Evolutionary conservation across 2,888 invertebrate species (phyloP).

Genomic region (Catocala nupta): DNA sequence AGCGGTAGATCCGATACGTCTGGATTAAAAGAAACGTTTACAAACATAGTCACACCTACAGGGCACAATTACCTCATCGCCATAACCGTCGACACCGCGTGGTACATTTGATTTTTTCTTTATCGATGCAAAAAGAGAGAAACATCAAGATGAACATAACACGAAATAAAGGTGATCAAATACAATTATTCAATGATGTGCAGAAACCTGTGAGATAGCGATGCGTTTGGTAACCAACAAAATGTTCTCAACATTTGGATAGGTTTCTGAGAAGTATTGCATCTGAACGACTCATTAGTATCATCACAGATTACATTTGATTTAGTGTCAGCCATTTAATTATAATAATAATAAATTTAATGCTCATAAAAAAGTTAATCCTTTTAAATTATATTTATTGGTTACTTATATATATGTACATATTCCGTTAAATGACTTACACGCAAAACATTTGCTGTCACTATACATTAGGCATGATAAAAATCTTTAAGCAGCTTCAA

Average conservation of each 20-base stretch:
- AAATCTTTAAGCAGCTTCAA: slow-evolving; percentile 35
- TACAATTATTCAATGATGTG: slow-evolving; percentile 59
- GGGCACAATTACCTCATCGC: slow-evolving; percentile 93
- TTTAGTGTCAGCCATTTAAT: slow-evolving; percentile 57
- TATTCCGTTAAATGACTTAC: slow-evolving; percentile 42
- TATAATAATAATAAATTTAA: background rate
- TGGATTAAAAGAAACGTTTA: slow-evolving; percentile 64
- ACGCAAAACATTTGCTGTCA: slow-evolving; percentile 31
- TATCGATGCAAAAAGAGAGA: slow-evolving; percentile 88
- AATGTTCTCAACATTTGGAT: slow-evolving; percentile 30
- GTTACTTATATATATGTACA: too few species aligned
- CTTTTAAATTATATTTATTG: too few species aligned
- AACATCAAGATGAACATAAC: slow-evolving; percentile 85
- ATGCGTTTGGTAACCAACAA: slow-evolving; percentile 42
- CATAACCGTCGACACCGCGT: slow-evolving; percentile 97
- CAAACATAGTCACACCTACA: slow-evolving; percentile 79
- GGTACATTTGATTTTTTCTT: slow-evolving; percentile 97
- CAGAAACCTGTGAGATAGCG: slow-evolving; percentile 63
- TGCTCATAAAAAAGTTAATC: too few species aligned
- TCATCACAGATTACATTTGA: slow-evolving; percentile 64
- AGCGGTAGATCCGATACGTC: slow-evolving; percentile 62
- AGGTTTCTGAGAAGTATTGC: slow-evolving; percentile 37
- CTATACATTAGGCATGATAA: slow-evolving; percentile 39
- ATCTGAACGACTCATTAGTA: slow-evolving; percentile 45
- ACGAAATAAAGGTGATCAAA: slow-evolving; percentile 66